phyloP scores from a whole-genome alignment of 2,113 vertebrate species.

The Myotis yumanensis region DNA sequence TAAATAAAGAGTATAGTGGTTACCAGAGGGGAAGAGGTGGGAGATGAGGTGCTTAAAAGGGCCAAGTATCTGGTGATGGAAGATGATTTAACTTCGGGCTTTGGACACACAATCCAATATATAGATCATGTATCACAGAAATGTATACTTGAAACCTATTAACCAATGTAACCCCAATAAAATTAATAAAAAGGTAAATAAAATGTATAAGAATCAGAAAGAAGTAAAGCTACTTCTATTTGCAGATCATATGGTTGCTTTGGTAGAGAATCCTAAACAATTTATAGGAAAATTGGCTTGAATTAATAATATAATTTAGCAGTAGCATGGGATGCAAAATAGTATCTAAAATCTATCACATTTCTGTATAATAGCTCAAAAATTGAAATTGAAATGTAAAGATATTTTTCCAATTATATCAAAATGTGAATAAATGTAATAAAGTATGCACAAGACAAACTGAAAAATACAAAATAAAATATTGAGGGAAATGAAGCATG shows the following conservation, averaged over 20 bases:
- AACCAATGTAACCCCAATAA: no score
- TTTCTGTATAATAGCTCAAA: not conserved
- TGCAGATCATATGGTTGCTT: not conserved
- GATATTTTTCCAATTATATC: not conserved
- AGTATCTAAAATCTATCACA: not conserved
- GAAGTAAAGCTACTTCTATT: not conserved
- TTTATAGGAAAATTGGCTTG: not conserved
- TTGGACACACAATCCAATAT: no score
- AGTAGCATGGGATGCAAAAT: not conserved
- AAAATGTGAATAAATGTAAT: conserved; percentile 11
- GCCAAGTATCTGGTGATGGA: no score
- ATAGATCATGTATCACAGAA: no score
- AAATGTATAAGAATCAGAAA: not conserved
- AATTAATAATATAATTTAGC: not conserved
- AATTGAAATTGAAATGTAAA: not conserved
- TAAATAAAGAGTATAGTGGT: not conserved
- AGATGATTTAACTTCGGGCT: no score
- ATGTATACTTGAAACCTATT: no score
- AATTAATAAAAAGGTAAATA: not conserved
- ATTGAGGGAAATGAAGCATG: not conserved
- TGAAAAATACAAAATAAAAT: not conserved
- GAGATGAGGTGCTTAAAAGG: no score
- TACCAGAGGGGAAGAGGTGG: no score
- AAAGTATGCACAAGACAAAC: not conserved
- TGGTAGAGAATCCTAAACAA: not conserved